Base-by-base conservation (phyloP, 1,140 invertebrate species). In the Drosophila bocqueti region DNA sequence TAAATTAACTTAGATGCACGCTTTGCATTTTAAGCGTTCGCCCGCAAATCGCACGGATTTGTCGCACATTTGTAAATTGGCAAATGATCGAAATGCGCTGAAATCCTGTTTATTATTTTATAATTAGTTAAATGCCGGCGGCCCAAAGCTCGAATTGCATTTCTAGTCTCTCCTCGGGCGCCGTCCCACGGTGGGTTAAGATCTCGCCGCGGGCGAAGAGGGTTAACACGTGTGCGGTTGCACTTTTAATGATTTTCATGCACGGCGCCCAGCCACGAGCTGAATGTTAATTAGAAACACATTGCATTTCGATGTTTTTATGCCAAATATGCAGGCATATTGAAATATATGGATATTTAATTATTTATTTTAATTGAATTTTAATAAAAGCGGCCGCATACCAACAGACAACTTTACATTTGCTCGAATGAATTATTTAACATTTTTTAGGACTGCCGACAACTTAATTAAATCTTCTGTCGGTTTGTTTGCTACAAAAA, bases 81-180 rank as follows among this genome's bases (percentile, higher is more conserved):
- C 79, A 74, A 81, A 83, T 84, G 76, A 74, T 84, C 81, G 38
- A 75, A 84, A 89, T 81, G 74, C 79, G 74, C 58, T 67, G 71
- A 69, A 85, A 90, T 90, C 86, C 79, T 80, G 85, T 90, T 90
- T 90, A 90, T 90, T 89, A 85, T 80, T 90, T 82, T 82, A 79
- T 82, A 90, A 90, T 90, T 90, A 90, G 79, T 74, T 74, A 80
- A 79, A 90, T 75, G 71, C 77, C 73, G 59, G 18, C 42, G 57
- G 45, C 61, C 61, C 38, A 66, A 76, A 76, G 84, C 79, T 74
- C 7, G 68, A 89, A 84, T 84, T 90, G 68, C 21, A 81, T 74
- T 80, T 79, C 61, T 62, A 73, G 67, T 64, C 60, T 60, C 31
- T 45, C 11, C 45, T 31, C 34, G 24, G 29, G 36, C 16, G 16